Evolutionary conservation across 2,797 vertebrate genomes (phyloP).

Genomic region (Mastacembelus armatus): DNA sequence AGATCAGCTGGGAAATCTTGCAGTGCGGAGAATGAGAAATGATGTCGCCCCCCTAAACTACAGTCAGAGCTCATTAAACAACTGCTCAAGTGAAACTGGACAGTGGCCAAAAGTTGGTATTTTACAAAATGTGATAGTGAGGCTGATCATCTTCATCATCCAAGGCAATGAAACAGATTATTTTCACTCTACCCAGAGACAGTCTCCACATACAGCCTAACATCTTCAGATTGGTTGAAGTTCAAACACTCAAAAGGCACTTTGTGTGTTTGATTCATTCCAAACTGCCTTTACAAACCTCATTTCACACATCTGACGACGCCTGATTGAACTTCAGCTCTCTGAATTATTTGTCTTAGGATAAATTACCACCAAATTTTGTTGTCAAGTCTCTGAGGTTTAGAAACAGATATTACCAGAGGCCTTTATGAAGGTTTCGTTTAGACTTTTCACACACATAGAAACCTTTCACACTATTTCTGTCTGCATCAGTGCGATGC

Average conservation of each 20-base stretch:
- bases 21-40: conserved; percentile 14
- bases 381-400: conserved; percentile 31
- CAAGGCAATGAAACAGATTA: background rate
- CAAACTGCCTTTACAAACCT: conserved; percentile 17
- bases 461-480: conserved; percentile 13
- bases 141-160: background rate
- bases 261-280: conserved; percentile 12
- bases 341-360: conserved; percentile 2
- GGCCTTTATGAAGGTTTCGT: conserved; percentile 6
- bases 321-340: conserved; percentile 21
- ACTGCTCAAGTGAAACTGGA: background rate
- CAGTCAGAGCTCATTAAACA: conserved; percentile 4
- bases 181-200: background rate
- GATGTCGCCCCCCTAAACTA: background rate
- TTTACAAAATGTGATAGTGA: background rate
- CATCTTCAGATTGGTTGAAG: conserved; percentile 7
- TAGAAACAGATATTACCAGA: conserved; percentile 15
- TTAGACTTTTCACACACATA: conserved; percentile 38
- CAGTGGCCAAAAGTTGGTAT: background rate
- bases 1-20: background rate
- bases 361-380: conserved; percentile 17
- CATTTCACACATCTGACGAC: conserved; percentile 24
- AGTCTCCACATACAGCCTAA: background rate
- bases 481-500: background rate
- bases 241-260: conserved; percentile 11